Evolutionary conservation across 2,113 vertebrate species (phyloP), one percentile per base, ranked within the genome.

Genomic region (Spilogale gracilis): DNA sequence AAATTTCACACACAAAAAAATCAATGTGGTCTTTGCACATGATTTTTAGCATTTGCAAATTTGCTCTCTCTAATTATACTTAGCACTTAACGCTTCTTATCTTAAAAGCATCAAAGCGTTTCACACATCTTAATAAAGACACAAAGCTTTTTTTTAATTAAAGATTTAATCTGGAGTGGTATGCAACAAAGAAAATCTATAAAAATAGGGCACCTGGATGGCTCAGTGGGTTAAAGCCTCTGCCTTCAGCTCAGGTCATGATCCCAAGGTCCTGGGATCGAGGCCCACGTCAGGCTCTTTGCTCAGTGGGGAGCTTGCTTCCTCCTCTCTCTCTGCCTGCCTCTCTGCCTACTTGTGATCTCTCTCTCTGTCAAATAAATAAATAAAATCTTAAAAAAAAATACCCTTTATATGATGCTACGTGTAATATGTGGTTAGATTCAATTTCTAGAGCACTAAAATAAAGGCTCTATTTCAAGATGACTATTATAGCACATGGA

Each of bases 31-130:
- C 56, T 95, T 92, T 90, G 80, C 97, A 92, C 38, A 89, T 96
- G 95, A 96, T 88, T 93, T 96, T 96, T 89, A 92, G 71, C 76
- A 95, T 48, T 85, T 93, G 96, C 54, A 89, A 88, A 97, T 95
- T 97, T 73, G 92, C 87, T 88, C 52, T 54, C 63, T 80, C 69
- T 97, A 96, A 97, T 97, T 97, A 96, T 95, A 43, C 58, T 92
- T 87, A 86, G 16, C 56, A 93, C 56, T 93, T 96, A 93, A 54
- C 54, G 95, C 30, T 91, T 96, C 56, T 94, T 86, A 81, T 96
- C 90, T 81, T 81, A 61, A 71, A 21, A 93, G 61, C 20, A 96
- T 94, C 87, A 97, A 97, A 96, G 87, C 56, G 96, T 95, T 97
- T 97, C 58, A 88, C 87, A 95, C 67, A 85, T 96, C 20, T 95